phyloP scores from a whole-genome alignment of 2,113 vertebrate species.

The Edolisoma coerulescens region DNA sequence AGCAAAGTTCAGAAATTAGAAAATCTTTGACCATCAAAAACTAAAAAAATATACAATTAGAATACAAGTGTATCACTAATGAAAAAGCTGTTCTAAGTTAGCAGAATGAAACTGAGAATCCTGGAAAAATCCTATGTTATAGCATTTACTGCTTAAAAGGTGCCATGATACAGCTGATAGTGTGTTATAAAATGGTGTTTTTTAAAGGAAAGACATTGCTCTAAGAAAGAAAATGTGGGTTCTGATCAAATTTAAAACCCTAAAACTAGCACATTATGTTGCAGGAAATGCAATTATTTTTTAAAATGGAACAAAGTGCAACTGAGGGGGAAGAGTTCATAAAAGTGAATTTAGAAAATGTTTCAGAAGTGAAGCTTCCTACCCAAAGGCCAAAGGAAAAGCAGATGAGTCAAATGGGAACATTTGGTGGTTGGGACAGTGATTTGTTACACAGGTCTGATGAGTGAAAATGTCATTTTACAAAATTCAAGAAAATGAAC shows the following conservation, averaged over 20 bases:
- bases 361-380: constrained; percentile 31
- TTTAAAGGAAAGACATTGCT: not conserved
- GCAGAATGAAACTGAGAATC: not conserved
- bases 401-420: not conserved
- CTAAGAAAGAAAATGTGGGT: not conserved
- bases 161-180: not conserved
- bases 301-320: not conserved
- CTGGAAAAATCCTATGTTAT: not conserved
- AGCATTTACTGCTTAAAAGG: not conserved
- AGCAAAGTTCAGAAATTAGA: not conserved
- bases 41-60: not conserved
- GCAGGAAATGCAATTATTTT: constrained; percentile 39
- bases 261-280: not conserved
- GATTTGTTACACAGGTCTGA: constrained; percentile 50
- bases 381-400: constrained; percentile 38
- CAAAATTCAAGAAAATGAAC: constrained; percentile 39
- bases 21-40: not conserved
- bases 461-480: constrained; percentile 41
- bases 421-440: constrained; percentile 29
- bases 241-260: not conserved
- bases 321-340: constrained; percentile 9
- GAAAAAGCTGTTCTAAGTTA: not conserved
- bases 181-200: not conserved
- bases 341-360: constrained; percentile 47
- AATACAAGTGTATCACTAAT: not conserved